Base-by-base conservation (phyloP, 2,113 vertebrate genomes). In the Gadus chalcogrammus region DNA sequence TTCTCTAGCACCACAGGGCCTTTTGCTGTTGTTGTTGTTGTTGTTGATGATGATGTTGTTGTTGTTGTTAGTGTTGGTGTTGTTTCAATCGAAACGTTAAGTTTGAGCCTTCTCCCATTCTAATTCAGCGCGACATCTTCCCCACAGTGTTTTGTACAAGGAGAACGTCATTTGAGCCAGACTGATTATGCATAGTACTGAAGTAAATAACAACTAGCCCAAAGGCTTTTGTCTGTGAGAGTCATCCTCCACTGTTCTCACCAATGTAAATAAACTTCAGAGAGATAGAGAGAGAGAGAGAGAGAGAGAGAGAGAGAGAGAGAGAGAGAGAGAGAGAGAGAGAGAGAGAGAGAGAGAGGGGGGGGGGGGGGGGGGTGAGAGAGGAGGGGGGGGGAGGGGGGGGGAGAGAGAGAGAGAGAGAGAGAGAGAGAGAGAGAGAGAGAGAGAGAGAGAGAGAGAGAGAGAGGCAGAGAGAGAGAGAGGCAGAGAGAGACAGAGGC, bases 201-300 rank as follows among this genome's bases (percentile, higher is more conserved):
- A 86, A 83, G 79, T 64, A 76, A 82, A 79, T 68, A 71, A 66
- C 72, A 53, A 79, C 79, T 77, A 56, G 67, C 55, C 77, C 79
- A 82, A 74, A 28, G 28, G 67, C 81, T 82, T 62, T 17, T 9
- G 55, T 17, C 55, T 16, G 55, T n/a, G 55, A n/a, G 15, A 78
- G 73, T 62, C 55, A 17, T 64, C 75, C 82, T 83, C 81, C 75
- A 84, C 72, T 76, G 72, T 83, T 83, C 79, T 77, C 70, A 71
- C 70, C 74, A 83, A 88, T 88, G 83, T 79, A 88, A 89, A 89
- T 84, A 88, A 84, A 88, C 84, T 84, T 90, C 81, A 90, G 76
- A 84, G 82, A 63, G 60, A 83, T 20, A 53, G 58, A 13, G 42
- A 48, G 42, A 48, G 42, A 48, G n/a, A n/a, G n/a, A n/a, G n/a